A percentile compares a stretch with the other conserved stretches of the same genome.
Evolutionary conservation across 2,113 vertebrate genomes (phyloP).

Genomic region (Cynocephalus volans): DNA sequence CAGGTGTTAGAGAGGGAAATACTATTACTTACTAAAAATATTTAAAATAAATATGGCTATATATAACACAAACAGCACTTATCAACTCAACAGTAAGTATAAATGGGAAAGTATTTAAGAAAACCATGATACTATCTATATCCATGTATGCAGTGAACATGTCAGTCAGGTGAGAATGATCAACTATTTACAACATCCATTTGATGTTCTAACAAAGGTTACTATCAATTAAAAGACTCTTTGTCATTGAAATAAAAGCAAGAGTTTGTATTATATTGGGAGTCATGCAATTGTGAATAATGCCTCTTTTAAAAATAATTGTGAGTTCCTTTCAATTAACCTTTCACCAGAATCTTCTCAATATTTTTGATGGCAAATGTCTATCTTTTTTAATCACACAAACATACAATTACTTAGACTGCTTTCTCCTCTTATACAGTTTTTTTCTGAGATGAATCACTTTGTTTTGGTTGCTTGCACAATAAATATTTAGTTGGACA

Average conservation of each 20-base stretch:
- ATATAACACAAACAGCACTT: background rate
- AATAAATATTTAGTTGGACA: constrained; percentile 11
- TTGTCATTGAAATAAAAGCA: constrained; percentile 46
- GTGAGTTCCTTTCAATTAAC: constrained; percentile 17
- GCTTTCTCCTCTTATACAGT: background rate
- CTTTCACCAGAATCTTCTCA: background rate
- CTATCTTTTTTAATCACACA: background rate
- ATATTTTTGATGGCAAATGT: background rate
- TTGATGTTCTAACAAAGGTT: constrained; percentile 48
- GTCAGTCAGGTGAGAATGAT: background rate
- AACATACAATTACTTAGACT: background rate
- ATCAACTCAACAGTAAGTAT: background rate
- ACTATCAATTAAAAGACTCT: background rate
- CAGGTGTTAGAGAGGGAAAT: background rate
- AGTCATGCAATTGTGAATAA: background rate
- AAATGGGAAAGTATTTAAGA: constrained; percentile 4
- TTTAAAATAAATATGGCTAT: background rate
- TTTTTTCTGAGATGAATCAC: background rate
- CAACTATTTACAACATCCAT: background rate
- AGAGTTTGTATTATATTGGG: background rate
- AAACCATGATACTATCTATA: background rate
- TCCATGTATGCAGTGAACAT: background rate
- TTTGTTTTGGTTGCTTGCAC: background rate
- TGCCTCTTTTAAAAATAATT: constrained; percentile 33
- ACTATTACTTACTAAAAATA: background rate